Evolutionary conservation across 1,140 invertebrate genomes (phyloP), one percentile per base, ranked within the genome.

Genomic region (Oreohelix idahoensis): DNA sequence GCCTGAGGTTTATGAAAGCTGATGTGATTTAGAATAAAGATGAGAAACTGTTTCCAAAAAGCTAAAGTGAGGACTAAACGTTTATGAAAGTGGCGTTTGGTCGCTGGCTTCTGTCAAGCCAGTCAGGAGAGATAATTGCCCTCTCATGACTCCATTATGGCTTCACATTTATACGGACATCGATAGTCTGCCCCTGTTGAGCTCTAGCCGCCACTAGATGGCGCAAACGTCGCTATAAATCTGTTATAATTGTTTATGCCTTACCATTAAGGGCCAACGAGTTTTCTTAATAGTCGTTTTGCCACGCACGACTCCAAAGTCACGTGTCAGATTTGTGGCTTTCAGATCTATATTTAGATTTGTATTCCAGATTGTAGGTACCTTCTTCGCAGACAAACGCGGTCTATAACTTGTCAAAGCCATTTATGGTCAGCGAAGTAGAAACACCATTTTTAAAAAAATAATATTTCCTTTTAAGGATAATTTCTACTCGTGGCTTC

Each of bases 141-240:
- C 35, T 38, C 53, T 42, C 11, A 10, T 8, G 77, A 4, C 58
- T 66, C 36, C 35, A 79, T 69, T 79, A 79, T 79, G 58, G 69
- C 36, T 69, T 38, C 1, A 51, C 53, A 79, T 69, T 79, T 79
- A 79, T 79, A 15, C 49, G 58, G 77, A 69, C 58, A 79, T 29
- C 58, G 51, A 63, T 79, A 79, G 77, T 53, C 77, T 36, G 51
- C 36, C 77, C 38, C 77, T 45, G 32, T 4, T 63, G 51, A 79
- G 35, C 32, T 38, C 1, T 10, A 20, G 36, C 23, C 36, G 32
- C 42, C 32, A n/a, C 38, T 20, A 79, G 53, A 79, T 38, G 77
- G 36, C 15, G 51, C 58, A 42, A 8, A 38, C 35, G 29, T 20
- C 32, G 53, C 58, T 66, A 69, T 79, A 79, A 79, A 79, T 79